phyloP scores from a whole-genome alignment of 1,140 invertebrate genomes.

The Diprion similis region DNA sequence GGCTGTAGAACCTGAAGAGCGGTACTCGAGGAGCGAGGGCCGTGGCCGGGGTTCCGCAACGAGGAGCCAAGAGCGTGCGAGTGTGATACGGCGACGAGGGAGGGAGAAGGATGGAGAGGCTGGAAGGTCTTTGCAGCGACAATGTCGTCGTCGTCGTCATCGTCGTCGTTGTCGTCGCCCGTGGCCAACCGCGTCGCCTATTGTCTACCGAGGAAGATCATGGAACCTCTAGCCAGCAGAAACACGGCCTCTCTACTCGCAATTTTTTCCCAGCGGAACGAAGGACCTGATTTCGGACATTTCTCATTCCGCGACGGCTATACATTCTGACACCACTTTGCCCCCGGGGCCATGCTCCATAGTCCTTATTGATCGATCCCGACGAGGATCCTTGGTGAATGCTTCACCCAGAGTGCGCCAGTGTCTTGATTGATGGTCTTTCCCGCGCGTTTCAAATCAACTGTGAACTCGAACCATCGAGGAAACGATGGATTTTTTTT shows the following conservation, averaged over 20 bases:
- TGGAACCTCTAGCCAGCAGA: neutral
- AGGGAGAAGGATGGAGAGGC: conserved; percentile 9
- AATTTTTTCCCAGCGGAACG: too few species aligned
- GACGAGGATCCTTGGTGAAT: too few species aligned
- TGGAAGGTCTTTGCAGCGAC: neutral
- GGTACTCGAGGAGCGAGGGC: conserved; percentile 2
- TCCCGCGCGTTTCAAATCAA: too few species aligned
- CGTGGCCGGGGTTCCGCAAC: conserved; percentile 16
- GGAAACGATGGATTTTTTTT: too few species aligned
- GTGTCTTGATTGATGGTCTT: too few species aligned
- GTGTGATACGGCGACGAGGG: neutral
- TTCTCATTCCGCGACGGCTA: too few species aligned
- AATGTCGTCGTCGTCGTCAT: conserved; percentile 36
- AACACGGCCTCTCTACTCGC: neutral
- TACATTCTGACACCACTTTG: too few species aligned
- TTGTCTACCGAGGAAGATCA: conserved; percentile 41
- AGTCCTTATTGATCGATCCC: too few species aligned
- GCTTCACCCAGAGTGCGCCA: too few species aligned
- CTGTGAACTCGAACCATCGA: too few species aligned
- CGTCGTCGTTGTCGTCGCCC: conserved; percentile 46
- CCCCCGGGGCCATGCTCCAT: too few species aligned
- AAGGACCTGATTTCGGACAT: too few species aligned
- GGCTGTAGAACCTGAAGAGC: neutral
- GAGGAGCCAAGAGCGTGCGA: conserved; percentile 12
- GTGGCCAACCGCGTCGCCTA: conserved; percentile 48